phyloP scores from a whole-genome alignment of 2,888 invertebrate species.

The Cantharis nigra region DNA sequence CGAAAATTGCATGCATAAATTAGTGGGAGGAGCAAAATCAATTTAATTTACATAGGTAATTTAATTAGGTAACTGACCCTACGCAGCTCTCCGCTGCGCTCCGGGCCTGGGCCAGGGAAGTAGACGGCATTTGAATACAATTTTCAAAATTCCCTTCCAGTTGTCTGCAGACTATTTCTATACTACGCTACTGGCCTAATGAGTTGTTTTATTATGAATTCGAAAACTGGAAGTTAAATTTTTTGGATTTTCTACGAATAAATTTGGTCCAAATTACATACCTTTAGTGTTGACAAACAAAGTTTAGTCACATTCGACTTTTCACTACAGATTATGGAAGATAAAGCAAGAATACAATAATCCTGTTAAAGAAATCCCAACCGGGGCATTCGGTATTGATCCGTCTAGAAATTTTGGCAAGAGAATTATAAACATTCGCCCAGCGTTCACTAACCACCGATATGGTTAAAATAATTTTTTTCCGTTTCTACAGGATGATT shows the following conservation, averaged over 20 bases:
- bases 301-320: not conserved
- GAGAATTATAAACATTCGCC: not conserved
- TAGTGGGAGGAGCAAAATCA: too few species aligned
- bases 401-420: conserved; percentile 12
- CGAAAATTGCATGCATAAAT: too few species aligned
- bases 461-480: not conserved
- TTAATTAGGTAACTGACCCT: too few species aligned
- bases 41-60: too few species aligned
- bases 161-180: too few species aligned
- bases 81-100: too few species aligned
- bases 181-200: too few species aligned
- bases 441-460: not conserved
- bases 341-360: not conserved
- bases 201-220: not conserved
- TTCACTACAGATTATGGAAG: not conserved
- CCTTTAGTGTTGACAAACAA: not conserved
- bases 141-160: too few species aligned
- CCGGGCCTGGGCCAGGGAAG: too few species aligned
- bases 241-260: not conserved
- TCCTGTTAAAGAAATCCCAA: conserved; percentile 1
- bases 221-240: not conserved
- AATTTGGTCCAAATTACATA: not conserved
- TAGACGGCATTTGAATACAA: too few species aligned
- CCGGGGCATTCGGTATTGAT: conserved; percentile 10
- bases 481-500: conserved; percentile 5